Conservation (phyloP, 30 jellyfish, hydroid and myxozoan genomes). For the Clytia hemisphaerica region DNA sequence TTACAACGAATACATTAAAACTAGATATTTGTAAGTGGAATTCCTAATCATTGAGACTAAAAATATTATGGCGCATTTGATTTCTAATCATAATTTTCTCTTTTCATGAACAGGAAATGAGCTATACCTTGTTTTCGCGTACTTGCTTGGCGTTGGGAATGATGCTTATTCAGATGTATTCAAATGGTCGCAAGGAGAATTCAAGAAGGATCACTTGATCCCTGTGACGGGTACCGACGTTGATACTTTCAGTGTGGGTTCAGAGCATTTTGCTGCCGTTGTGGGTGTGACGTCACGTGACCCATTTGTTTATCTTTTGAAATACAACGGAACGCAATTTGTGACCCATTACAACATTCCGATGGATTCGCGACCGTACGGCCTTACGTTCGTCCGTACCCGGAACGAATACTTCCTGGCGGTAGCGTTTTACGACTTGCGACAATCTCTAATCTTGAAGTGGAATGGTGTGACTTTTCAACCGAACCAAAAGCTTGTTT, state of each 20-base stretch:
- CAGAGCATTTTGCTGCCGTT: constrained; percentile 48
- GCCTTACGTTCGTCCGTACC: constrained; percentile 51
- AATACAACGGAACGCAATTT: constrained; percentile 29
- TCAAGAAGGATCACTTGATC: constrained; percentile 42
- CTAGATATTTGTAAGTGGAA: too few relatives aligned
- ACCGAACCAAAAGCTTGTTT: constrained; percentile 43
- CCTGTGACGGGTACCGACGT: constrained; percentile 67
- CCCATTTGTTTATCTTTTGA: constrained; percentile 22
- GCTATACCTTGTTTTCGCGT: constrained; percentile 28
- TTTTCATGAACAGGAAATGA: too few relatives aligned
- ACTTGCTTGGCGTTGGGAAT: constrained; percentile 45
- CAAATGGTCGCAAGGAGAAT: constrained; percentile 43
- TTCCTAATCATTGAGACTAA: too few relatives aligned
- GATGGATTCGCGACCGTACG: constrained; percentile 45
- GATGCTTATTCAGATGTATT: constrained; percentile 50
- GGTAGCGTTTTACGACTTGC: constrained; percentile 47
- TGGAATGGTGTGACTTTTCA: constrained; percentile 92
- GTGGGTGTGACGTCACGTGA: constrained; percentile 67
- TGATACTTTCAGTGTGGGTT: constrained; percentile 66
- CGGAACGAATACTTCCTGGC: constrained; percentile 72
- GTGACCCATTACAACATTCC: constrained; percentile 24
- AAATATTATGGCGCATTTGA: too few relatives aligned
- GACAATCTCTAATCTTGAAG: constrained; percentile 55
- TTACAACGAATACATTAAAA: too few relatives aligned
- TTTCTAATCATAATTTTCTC: too few relatives aligned